Base-by-base conservation (phyloP, 2,113 vertebrate genomes). In the Malurus melanocephalus region DNA sequence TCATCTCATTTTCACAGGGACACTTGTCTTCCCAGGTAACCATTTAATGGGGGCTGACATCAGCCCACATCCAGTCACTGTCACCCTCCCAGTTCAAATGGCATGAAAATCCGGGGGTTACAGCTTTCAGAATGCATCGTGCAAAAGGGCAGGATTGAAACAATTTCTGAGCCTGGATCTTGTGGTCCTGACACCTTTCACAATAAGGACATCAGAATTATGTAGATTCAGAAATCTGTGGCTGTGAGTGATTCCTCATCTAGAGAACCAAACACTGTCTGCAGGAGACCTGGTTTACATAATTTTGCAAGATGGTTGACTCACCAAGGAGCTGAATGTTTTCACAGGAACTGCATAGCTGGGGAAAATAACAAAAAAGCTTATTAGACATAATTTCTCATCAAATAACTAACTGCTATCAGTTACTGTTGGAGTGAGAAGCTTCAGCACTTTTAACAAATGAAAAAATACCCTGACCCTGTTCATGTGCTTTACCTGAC, bases 51-150 rank as follows among this genome's bases (percentile, higher is more conserved):
- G 51, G 71, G 80, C 87, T 96, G 96, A 97, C 96, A 93, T 83
- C 56, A 94, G 93, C 93, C 94, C 95, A 96, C 96, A 85, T 87
- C 95, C 94, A 95, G 92, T 95, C 95, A 84, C 81, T 95, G 83
- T 89, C 94, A 80, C 80, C 56, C 68, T 89, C 84, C 67, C 72
- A 93, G 88, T 91, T 96, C 95, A 94, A 95, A 91, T 75, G 85
- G 57, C 57, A 80, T 91, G 86, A 77, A 87, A 95, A 96, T 95
- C 87, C 92, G 88, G 94, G 94, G 94, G 87, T 80, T 88, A 56
- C 93, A 90, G 94, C 94, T 97, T 94, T 96, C 95, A 93, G 94
- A 93, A 94, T 77, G 78, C 74, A 61, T 65, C 90, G 55, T 86
- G 71, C 90, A 95, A 93, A 92, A 95, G 64, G 52, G 82, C 77